Evolutionary conservation across 2,113 vertebrate species (phyloP), one percentile per base, ranked within the genome.

Genomic region (Seriola quinqueradiata): DNA sequence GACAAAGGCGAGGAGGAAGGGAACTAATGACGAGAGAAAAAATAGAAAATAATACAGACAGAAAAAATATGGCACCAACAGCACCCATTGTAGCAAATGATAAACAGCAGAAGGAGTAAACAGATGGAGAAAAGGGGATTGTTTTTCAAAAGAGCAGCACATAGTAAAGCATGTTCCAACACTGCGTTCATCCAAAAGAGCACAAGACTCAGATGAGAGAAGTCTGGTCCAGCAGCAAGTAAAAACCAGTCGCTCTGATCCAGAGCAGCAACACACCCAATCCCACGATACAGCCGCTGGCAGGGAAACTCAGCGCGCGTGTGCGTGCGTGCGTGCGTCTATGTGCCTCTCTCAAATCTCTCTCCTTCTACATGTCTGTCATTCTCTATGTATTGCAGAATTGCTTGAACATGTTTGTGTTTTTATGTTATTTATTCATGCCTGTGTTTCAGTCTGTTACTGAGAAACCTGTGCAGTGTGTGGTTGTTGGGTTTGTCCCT

Each of bases 191-290:
- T 84, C 88, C 87, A 88, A 85, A 77, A 70, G 65, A 87, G 79
- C 79, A 86, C 58, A 87, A 82, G 63, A 61, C 68, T 85, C 48
- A 52, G 65, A 88, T 58, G 46, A 78, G 67, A 85, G 21, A 25
- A 38, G 44, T 67, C 54, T 80, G 78, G 71, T 89, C 88, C 86
- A 90, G 71, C 83, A 89, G 75, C 42, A 58, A 86, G 69, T 88
- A 58, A 68, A 55, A 89, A 66, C 42, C 57, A 76, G 68, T 76
- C 79, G n/a, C 68, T 87, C 46, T 69, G 80, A 90, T 91, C 66
- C 83, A 73, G n/a, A 82, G 82, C 82, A 66, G 61, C 52, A 65
- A 75, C 90, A 91, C 87, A 73, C 88, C 91, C 90, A 86, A 55
- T 90, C 91, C 85, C 89, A 42, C 0, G 44, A 81, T 32, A 25